A percentile compares a stretch with the other conserved stretches of the same genome.
Evolutionary conservation across 2,113 vertebrate species (phyloP).

Genomic region (Microcebus murinus): DNA sequence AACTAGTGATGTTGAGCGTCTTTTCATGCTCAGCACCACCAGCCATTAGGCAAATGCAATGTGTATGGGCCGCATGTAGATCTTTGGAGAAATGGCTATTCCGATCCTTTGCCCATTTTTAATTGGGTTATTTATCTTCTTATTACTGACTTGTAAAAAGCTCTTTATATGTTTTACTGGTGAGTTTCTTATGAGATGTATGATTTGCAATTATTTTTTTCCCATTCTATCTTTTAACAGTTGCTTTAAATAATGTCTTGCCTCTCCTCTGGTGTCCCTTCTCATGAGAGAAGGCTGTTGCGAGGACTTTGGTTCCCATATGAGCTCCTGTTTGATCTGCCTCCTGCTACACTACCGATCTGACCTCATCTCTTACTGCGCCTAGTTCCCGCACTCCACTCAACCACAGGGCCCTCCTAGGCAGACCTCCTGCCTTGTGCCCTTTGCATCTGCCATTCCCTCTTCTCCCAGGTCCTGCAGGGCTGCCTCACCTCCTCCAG

Average conservation of each 20-base stretch:
- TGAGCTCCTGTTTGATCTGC: not conserved
- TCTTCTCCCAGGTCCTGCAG: not conserved
- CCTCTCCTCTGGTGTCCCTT: not conserved
- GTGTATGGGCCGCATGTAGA: not conserved
- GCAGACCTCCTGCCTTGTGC: not conserved
- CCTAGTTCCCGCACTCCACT: not conserved
- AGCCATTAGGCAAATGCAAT: not conserved
- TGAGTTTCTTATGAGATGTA: not conserved
- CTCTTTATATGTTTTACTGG: not conserved
- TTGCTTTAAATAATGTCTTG: not conserved
- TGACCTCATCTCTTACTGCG: not conserved
- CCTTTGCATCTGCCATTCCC: not conserved
- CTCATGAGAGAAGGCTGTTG: not conserved
- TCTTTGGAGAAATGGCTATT: not conserved
- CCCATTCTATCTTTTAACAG: not conserved
- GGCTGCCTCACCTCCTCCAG: not conserved
- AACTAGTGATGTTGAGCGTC: not conserved
- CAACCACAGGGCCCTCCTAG: not conserved
- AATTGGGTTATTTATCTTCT: not conserved
- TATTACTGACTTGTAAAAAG: not conserved
- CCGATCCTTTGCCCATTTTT: not conserved
- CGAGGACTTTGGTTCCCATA: not conserved
- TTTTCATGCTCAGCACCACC: not conserved
- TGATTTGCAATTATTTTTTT: not conserved
- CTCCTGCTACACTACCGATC: not conserved